phyloP scores from a whole-genome alignment of 2,113 vertebrate species.

The Apeltes quadracus region DNA sequence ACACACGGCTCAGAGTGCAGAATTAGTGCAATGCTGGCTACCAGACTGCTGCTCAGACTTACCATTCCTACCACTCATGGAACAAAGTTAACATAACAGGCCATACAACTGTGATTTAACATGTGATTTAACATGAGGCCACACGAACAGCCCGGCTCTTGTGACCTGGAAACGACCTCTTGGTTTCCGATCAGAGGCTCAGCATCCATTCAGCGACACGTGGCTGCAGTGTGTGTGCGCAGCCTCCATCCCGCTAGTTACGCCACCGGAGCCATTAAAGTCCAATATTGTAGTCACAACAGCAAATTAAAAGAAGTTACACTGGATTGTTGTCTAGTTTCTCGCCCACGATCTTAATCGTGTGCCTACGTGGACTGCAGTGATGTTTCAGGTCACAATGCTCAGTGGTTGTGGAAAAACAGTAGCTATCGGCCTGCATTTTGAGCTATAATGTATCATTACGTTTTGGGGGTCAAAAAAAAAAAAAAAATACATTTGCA shows the following conservation, averaged over 20 bases:
- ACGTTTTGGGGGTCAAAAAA: not conserved
- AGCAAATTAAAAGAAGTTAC: constrained; percentile 3
- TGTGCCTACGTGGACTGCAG: not conserved
- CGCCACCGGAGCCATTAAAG: not conserved
- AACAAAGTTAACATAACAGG: constrained; percentile 43
- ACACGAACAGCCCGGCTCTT: constrained; percentile 11
- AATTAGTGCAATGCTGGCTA: not conserved
- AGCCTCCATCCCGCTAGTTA: not conserved
- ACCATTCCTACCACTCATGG: constrained; percentile 35
- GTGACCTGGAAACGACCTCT: constrained; percentile 20
- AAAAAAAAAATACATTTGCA: too few relatives aligned
- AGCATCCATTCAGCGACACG: not conserved
- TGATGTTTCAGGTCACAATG: not conserved
- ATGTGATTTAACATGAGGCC: constrained; percentile 46
- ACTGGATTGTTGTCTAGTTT: not conserved
- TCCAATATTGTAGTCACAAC: constrained; percentile 1
- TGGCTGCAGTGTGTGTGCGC: not conserved
- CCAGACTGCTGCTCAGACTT: constrained; percentile 35
- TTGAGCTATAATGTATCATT: too few relatives aligned
- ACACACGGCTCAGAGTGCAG: not conserved
- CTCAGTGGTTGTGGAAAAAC: not conserved
- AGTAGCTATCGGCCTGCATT: too few relatives aligned
- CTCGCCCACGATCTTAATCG: not conserved
- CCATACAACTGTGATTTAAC: constrained; percentile 28
- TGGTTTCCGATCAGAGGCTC: constrained; percentile 33